A percentile compares a stretch with the other conserved stretches of the same genome.
phyloP scores from a whole-genome alignment of 2,888 invertebrate genomes.

The Spilosoma lubricipeda region DNA sequence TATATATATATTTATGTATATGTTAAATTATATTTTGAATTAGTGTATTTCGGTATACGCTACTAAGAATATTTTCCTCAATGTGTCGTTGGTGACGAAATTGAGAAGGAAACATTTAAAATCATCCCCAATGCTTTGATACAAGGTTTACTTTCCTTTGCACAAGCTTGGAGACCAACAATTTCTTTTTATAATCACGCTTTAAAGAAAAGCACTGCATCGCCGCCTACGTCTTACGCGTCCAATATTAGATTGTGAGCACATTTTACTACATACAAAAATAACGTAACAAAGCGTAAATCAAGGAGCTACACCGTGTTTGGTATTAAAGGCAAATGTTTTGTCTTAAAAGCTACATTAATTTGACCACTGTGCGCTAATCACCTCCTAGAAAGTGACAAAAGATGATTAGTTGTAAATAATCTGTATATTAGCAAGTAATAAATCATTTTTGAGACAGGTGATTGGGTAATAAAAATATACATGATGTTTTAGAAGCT shows the following conservation, averaged over 20 bases:
- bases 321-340: constrained; percentile 17
- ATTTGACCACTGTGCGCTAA: constrained; percentile 28
- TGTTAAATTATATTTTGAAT: constrained; percentile 19
- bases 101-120: constrained; percentile 8
- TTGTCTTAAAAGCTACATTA: constrained; percentile 18
- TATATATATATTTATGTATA: no score
- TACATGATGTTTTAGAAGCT: constrained; percentile 14
- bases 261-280: constrained; percentile 54
- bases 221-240: constrained; percentile 58
- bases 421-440: constrained; percentile 14
- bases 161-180: constrained; percentile 25
- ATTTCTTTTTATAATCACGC: constrained; percentile 56
- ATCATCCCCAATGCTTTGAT: background rate
- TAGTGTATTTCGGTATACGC: constrained; percentile 30
- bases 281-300: constrained; percentile 52
- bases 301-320: constrained; percentile 28
- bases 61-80: constrained; percentile 26
- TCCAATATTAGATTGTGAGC: constrained; percentile 60
- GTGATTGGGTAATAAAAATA: constrained; percentile 22
- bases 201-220: constrained; percentile 65
- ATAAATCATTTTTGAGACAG: constrained; percentile 17
- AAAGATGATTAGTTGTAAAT: constrained; percentile 16
- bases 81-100: constrained; percentile 30
- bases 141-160: constrained; percentile 45
- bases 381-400: constrained; percentile 5